A percentile compares a stretch with the other conserved stretches of the same genome.
These are phyloP conservation scores for Radopholus similis DNA, from an alignment of 1,140 invertebrate genomes.

Conservation along the genomic window DNA sequence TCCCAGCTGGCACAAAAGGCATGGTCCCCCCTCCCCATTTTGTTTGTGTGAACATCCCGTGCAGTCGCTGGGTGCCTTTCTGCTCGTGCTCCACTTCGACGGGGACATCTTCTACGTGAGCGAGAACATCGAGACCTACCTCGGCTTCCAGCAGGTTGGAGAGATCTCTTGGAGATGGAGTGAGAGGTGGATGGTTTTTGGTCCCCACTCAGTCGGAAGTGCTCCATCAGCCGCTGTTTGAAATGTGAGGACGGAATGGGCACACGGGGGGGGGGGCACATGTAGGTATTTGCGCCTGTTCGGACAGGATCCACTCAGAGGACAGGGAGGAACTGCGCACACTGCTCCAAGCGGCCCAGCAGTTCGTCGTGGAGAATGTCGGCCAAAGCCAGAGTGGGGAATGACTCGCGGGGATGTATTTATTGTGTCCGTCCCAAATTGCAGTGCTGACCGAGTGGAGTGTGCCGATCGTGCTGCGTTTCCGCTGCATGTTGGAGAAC, in stretches of 20 bases:
- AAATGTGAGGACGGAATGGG: conserved; percentile 70
- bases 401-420: background rate
- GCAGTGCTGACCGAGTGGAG: conserved; percentile 8
- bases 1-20: conserved; percentile 32
- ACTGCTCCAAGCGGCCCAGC: background rate
- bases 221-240: conserved; percentile 96
- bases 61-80: conserved; percentile 95
- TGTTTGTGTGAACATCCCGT: background rate
- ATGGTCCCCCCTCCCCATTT: background rate
- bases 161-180: background rate
- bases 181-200: background rate
- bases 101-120: conserved; percentile 98
- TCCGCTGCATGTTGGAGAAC: conserved; percentile 95
- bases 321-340: conserved; percentile 82
- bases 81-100: conserved; percentile 94
- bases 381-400: background rate
- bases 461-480: conserved; percentile 70
- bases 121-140: conserved; percentile 96
- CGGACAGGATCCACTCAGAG: conserved; percentile 87
- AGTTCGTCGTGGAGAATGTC: background rate
- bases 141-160: conserved; percentile 97
- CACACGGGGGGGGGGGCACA: background rate
- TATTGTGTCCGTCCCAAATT: background rate
- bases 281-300: background rate
- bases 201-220: conserved; percentile 82